Evolutionary conservation across 2,888 invertebrate genomes (phyloP).

Genomic region (Acheta domesticus): DNA sequence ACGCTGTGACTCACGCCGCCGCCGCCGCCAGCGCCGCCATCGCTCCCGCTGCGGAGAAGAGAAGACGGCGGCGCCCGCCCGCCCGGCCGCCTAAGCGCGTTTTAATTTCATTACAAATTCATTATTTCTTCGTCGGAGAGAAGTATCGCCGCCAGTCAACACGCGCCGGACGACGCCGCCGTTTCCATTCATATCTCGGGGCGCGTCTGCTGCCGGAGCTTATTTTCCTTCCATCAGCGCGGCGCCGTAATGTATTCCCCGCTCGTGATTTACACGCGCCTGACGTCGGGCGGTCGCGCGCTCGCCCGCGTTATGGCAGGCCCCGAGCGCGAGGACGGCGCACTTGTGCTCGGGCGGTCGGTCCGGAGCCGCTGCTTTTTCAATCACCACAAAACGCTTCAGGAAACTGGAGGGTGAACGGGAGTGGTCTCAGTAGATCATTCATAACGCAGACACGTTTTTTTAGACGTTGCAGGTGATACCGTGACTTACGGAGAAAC

Average conservation of each 20-base stretch:
- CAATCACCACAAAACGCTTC: too few relatives aligned
- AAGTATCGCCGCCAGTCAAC: neutral
- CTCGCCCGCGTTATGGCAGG: too few relatives aligned
- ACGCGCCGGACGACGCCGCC: neutral
- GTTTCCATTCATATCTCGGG: neutral
- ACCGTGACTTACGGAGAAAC: neutral
- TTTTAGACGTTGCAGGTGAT: neutral
- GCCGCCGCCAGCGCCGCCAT: neutral
- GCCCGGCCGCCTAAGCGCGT: neutral
- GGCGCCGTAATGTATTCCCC: neutral
- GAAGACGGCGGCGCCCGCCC: neutral
- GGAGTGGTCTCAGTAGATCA: neutral
- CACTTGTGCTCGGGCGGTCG: too few relatives aligned
- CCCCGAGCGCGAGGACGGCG: too few relatives aligned
- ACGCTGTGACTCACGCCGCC: conserved; percentile 28
- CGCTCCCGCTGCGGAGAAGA: neutral
- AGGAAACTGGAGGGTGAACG: neutral
- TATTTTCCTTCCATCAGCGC: conserved; percentile 1
- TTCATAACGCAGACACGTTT: neutral
- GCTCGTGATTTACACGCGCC: neutral
- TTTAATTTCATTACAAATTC: conserved; percentile 18
- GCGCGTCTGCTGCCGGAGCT: neutral
- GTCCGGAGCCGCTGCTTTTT: too few relatives aligned
- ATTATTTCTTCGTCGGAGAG: neutral
- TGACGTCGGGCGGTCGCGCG: neutral